Conservation (phyloP, 2,797 vertebrate genomes). For the Rousettus madagascariensis region DNA sequence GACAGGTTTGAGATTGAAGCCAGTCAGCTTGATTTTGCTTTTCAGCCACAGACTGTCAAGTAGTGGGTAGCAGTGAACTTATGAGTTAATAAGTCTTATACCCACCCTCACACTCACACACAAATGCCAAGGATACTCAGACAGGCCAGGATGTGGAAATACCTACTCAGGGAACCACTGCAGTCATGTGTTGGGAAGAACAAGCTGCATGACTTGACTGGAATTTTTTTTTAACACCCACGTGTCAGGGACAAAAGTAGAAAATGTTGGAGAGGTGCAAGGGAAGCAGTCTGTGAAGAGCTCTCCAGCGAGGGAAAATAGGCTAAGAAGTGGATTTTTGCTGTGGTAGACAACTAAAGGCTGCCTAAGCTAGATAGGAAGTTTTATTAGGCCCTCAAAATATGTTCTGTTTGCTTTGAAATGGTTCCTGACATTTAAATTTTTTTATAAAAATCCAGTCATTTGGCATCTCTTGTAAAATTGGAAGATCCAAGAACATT, state of each 20-base stretch:
- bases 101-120: neutral
- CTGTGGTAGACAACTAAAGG: neutral
- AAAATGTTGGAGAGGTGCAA: neutral
- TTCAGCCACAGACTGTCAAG: neutral
- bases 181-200: neutral
- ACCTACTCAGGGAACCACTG: neutral
- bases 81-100: neutral
- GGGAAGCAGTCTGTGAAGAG: neutral
- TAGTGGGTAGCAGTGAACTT: neutral
- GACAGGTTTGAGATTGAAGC: neutral
- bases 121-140: neutral
- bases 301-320: neutral
- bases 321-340: neutral
- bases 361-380: neutral
- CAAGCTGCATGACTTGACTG: neutral
- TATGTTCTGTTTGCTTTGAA: slow-evolving; percentile 19
- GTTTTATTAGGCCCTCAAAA: neutral
- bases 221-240: neutral
- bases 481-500: neutral
- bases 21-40: neutral
- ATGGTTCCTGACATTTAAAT: neutral
- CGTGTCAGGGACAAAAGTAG: neutral
- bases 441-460: slow-evolving; percentile 20
- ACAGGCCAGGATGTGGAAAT: neutral
- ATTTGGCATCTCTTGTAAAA: neutral